Evolutionary conservation across 2,888 invertebrate species (phyloP).

Genomic region (Machimus atricapillus): DNA sequence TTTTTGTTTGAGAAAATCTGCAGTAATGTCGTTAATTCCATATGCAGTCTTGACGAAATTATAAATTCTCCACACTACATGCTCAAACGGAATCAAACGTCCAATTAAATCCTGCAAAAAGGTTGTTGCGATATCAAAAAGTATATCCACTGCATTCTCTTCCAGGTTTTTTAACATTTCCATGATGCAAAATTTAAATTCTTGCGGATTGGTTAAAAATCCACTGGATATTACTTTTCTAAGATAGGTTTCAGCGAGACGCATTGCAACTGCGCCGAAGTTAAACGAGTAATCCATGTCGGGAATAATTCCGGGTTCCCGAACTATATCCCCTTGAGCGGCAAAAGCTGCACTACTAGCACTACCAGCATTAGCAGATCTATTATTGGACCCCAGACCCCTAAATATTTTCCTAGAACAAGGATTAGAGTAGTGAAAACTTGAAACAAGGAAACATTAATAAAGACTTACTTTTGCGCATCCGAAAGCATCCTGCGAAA

Average conservation of each 20-base stretch:
- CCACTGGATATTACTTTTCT: neutral
- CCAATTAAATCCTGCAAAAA: neutral
- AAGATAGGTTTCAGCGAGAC: neutral
- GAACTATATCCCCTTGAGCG: neutral
- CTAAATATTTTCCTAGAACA: neutral
- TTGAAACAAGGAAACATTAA: neutral
- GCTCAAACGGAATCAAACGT: neutral
- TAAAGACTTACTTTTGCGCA: neutral
- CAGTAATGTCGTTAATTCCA: neutral
- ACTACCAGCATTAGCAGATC: too few species aligned
- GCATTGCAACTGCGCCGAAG: neutral
- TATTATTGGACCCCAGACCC: neutral
- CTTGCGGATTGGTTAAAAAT: neutral
- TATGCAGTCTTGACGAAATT: neutral
- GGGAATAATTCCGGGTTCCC: neutral
- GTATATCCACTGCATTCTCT: neutral
- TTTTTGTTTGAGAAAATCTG: neutral
- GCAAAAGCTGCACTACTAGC: neutral
- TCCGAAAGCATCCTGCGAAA: neutral
- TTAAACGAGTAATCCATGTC: neutral
- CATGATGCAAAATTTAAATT: neutral
- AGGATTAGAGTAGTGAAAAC: neutral
- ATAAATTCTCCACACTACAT: neutral
- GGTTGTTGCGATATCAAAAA: neutral
- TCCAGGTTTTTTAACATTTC: neutral